phyloP scores from a whole-genome alignment of 2,797 vertebrate species.

The Myotis findleyi region DNA sequence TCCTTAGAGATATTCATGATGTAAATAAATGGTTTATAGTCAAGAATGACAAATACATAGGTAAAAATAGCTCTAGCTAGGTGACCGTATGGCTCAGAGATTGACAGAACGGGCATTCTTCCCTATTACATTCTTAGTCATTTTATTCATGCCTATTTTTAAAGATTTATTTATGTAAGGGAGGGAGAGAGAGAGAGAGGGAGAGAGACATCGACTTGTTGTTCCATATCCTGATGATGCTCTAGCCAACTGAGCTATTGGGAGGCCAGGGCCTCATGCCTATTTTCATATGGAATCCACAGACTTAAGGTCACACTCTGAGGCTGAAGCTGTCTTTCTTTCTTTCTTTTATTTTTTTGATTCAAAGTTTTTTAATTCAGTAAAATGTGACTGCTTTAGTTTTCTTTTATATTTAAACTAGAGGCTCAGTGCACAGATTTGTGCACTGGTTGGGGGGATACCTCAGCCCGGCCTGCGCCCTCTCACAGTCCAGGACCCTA shows the following conservation, averaged over 20 bases:
- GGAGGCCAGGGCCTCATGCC: not conserved
- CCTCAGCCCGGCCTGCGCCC: no score
- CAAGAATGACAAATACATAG: constrained; percentile 69
- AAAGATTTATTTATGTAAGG: not conserved
- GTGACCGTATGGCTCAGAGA: constrained; percentile 54
- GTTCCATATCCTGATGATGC: not conserved
- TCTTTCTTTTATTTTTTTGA: no score
- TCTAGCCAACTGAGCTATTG: not conserved
- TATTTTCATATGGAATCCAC: constrained; percentile 70
- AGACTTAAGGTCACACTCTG: constrained; percentile 52
- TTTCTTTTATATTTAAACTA: no score
- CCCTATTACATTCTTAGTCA: constrained; percentile 75
- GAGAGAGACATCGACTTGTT: not conserved
- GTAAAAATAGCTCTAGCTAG: constrained; percentile 61
- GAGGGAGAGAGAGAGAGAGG: not conserved
- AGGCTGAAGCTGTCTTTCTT: constrained; percentile 12
- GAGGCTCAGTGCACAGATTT: no score
- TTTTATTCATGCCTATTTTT: constrained; percentile 37
- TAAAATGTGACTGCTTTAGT: no score
- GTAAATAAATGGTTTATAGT: constrained; percentile 74
- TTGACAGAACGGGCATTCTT: constrained; percentile 53
- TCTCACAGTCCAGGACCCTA: no score
- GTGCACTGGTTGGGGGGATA: no score
- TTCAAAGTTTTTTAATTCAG: no score
- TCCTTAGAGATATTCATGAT: constrained; percentile 59